Conservation (phyloP, 2,113 vertebrate species). For the Galbula dea region DNA sequence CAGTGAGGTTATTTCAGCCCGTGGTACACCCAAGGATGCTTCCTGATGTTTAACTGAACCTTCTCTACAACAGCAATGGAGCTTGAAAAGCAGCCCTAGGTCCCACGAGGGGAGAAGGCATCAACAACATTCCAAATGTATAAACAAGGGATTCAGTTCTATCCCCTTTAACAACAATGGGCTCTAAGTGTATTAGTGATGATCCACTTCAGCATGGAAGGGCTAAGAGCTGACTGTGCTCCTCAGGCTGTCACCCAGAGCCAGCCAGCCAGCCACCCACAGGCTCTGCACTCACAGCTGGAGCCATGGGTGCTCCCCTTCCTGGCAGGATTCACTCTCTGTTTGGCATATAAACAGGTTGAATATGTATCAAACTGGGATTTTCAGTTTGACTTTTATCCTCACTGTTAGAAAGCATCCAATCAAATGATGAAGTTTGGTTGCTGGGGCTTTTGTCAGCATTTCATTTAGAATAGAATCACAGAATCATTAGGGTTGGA, state of each 20-base stretch:
- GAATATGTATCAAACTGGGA: not conserved
- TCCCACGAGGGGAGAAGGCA: not conserved
- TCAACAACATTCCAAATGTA: not conserved
- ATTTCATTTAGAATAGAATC: no score
- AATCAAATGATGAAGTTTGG: no score
- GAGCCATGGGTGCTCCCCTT: not conserved
- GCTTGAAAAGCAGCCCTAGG: not conserved
- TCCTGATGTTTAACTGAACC: not conserved
- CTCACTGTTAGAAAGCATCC: not conserved
- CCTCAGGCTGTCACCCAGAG: not conserved
- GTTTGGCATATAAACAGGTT: not conserved
- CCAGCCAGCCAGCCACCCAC: not conserved
- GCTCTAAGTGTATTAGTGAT: not conserved
- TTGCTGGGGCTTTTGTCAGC: no score
- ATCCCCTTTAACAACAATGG: not conserved
- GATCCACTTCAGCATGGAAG: not conserved
- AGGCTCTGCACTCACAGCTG: not conserved
- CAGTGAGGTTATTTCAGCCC: not conserved
- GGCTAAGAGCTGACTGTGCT: not conserved
- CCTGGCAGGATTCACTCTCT: not conserved
- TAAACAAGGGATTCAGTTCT: not conserved
- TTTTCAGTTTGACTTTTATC: not conserved
- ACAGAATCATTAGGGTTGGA: no score
- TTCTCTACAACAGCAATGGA: not conserved
- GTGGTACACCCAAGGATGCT: not conserved